Conservation (phyloP, 1,140 invertebrate genomes). For the Penaeus chinensis region DNA sequence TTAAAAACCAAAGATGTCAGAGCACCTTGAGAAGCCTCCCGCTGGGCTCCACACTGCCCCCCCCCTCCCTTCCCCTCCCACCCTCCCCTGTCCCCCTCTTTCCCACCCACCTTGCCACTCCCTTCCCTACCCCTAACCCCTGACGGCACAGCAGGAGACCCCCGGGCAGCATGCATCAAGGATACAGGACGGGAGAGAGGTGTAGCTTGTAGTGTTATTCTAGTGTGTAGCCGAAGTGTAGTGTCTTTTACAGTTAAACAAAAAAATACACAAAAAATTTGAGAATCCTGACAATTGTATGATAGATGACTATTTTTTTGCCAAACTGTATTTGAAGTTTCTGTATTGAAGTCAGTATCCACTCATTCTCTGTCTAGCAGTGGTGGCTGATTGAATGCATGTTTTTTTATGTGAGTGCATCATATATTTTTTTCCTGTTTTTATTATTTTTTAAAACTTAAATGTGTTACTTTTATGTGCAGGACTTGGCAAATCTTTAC, state of each 20-base stretch:
- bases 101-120: no score
- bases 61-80: no score
- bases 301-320: constrained; percentile 57
- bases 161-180: no score
- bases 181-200: constrained; percentile 27
- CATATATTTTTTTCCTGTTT: neutral
- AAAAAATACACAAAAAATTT: no score
- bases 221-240: constrained; percentile 41
- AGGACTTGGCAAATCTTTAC: constrained; percentile 36
- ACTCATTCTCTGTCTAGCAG: neutral
- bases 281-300: neutral
- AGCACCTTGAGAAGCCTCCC: no score
- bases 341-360: no score
- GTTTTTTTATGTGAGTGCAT: constrained; percentile 45
- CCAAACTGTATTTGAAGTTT: constrained; percentile 28
- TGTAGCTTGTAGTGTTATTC: constrained; percentile 44
- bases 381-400: constrained; percentile 18
- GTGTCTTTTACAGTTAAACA: constrained; percentile 54
- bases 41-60: no score
- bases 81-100: no score
- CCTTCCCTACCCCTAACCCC: no score
- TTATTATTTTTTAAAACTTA: no score
- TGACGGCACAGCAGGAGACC: no score
- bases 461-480: constrained; percentile 35
- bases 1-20: no score